Percentiles rank a stretch among this genome's conserved stretches.
Conservation (phyloP, 2,797 vertebrate genomes). For the Mormyrops boulengeri region DNA sequence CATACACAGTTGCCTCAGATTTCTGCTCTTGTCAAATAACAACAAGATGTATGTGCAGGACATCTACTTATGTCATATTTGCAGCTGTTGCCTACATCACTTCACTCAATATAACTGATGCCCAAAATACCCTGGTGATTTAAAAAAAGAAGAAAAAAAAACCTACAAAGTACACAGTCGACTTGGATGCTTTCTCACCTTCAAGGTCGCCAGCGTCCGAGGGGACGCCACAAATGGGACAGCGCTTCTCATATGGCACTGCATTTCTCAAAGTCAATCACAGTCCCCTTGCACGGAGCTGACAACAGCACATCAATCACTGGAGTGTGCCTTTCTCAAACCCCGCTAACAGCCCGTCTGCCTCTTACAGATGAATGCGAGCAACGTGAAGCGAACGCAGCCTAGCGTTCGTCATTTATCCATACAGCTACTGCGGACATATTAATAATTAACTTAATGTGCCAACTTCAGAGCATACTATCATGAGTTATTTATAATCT, state of each 20-base stretch:
- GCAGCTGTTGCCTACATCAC: neutral
- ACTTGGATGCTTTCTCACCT: neutral
- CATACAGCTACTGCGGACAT: neutral
- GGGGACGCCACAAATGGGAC: slow-evolving; percentile 7
- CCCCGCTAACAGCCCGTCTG: neutral
- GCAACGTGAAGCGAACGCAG: neutral
- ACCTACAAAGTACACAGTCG: neutral
- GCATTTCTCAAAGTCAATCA: slow-evolving; percentile 17
- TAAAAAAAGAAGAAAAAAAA: neutral
- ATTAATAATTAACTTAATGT: neutral
- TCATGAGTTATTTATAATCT: neutral
- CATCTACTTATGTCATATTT: neutral
- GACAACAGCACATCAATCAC: slow-evolving; percentile 5
- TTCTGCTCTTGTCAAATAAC: neutral
- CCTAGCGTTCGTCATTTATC: neutral
- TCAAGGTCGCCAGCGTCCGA: slow-evolving; percentile 1
- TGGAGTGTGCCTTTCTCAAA: neutral
- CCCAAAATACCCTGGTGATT: neutral
- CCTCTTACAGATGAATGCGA: neutral
- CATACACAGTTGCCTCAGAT: neutral
- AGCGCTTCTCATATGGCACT: neutral
- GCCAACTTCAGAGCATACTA: neutral
- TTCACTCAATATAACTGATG: neutral
- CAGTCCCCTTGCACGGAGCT: slow-evolving; percentile 1
- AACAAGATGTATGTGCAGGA: neutral